phyloP scores from a whole-genome alignment of 2,797 vertebrate species.

The Alcedo atthis region DNA sequence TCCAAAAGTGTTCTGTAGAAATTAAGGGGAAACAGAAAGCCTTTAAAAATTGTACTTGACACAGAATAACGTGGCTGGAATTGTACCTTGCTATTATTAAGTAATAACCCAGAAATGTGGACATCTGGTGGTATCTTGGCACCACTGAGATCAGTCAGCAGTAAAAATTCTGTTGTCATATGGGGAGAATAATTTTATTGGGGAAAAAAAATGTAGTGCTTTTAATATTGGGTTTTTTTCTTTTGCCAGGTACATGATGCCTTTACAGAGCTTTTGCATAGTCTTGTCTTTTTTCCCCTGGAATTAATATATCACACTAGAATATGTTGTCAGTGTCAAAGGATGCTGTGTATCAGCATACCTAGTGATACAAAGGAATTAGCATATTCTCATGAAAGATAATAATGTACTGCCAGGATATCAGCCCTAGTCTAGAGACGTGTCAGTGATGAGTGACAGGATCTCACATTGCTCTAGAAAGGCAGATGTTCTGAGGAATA shows the following conservation, averaged over 20 bases:
- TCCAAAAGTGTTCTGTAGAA: neutral
- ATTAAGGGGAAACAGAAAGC: neutral
- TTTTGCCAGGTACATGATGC: neutral
- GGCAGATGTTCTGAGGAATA: slow-evolving; percentile 16
- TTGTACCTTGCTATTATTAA: neutral
- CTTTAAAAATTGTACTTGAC: neutral
- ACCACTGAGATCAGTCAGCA: neutral
- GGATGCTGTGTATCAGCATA: neutral
- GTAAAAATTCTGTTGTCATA: neutral
- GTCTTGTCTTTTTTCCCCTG: neutral
- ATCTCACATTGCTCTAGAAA: neutral
- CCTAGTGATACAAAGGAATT: neutral
- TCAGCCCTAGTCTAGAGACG: neutral
- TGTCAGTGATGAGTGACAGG: neutral
- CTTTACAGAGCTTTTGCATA: neutral
- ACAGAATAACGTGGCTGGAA: neutral
- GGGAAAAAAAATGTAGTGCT: neutral
- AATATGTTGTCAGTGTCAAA: neutral
- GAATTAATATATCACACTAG: neutral
- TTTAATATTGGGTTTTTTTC: neutral
- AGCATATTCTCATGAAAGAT: neutral
- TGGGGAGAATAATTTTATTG: neutral
- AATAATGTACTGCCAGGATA: neutral
- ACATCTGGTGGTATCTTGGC: neutral
- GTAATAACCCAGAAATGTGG: neutral